Percentiles rank a stretch among this genome's conserved stretches.
phyloP scores from a whole-genome alignment of 1,140 invertebrate genomes.

The Dinoponera quadriceps region DNA sequence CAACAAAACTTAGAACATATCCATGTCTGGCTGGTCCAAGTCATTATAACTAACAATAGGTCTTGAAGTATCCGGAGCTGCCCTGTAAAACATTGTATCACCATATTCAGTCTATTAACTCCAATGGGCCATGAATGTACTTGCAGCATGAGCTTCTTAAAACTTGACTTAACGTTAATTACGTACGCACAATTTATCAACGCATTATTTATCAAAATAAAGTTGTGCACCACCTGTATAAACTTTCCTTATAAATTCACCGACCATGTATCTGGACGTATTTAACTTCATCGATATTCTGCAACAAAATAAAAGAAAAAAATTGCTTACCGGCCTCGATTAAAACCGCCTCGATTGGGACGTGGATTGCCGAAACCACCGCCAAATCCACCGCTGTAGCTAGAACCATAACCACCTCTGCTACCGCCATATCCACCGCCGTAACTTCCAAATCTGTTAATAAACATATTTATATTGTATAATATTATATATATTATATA shows the following conservation, averaged over 20 bases:
- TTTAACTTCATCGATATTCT: not conserved
- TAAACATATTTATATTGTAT: not conserved
- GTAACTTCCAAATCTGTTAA: slow-evolving; percentile 79
- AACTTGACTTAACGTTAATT: slow-evolving; percentile 4
- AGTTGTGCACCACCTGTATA: not conserved
- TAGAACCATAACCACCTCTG: slow-evolving; percentile 78
- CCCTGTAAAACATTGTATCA: slow-evolving; percentile 85
- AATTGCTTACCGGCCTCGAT: slow-evolving; percentile 84
- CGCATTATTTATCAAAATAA: not conserved
- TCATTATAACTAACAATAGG: slow-evolving; percentile 93
- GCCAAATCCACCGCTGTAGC: slow-evolving; percentile 82
- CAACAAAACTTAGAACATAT: slow-evolving; percentile 87
- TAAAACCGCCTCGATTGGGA: slow-evolving; percentile 84
- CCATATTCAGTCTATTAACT: slow-evolving; percentile 40
- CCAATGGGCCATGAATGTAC: not conserved
- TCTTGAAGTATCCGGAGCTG: slow-evolving; percentile 87
- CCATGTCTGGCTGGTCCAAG: slow-evolving; percentile 92
- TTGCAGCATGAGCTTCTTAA: slow-evolving; percentile 2
- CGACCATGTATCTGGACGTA: not conserved
- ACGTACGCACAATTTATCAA: too few relatives aligned
- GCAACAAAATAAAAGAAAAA: not conserved
- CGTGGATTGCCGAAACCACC: slow-evolving; percentile 83
- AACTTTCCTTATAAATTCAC: not conserved
- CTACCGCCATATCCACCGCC: slow-evolving; percentile 77
- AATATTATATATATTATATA: too few relatives aligned